Evolutionary conservation across 1,140 invertebrate genomes (phyloP), one percentile per base, ranked within the genome.

Genomic region (Archivesica marissinica): DNA sequence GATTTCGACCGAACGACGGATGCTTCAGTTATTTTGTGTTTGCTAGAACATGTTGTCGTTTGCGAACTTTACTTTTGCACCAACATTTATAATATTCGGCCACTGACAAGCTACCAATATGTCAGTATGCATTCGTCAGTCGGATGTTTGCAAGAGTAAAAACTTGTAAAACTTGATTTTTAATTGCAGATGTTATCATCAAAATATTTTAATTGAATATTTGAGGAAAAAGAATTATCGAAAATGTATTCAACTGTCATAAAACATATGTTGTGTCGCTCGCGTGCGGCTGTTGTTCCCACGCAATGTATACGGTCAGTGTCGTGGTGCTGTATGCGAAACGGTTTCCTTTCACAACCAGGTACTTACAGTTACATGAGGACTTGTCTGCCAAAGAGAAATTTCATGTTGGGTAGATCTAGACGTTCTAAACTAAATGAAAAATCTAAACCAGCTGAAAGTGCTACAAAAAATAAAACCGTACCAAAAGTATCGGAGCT

Each of bases 401-500:
- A 25, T 20, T 47, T 47, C 6, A 50, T 20, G 23, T 30, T 20
- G 33, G 1, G 41, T 1, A 23, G 68, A 30, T 2, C 23, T 30
- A 72, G 28, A 44, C 25, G 25, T 50, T 41, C 38, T 0, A 68
- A 44, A 39, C 28, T 20, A 3, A 23, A 41, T 9, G 39, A 72
- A 50, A 47, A 23, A 30, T 23, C 39, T 39, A 56, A 76, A 33
- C 38, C 20, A 6, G 23, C 15, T n/a, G 33, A n/a, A 39, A 59
- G 23, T 2, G 6, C 54, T 2, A 17, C 30, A 3, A 28, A 64
- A 23, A 28, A 23, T 33, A 47, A 35, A 47, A 28, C 25, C 15
- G 50, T 84, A 28, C 86, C 86, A 56, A 81, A 54, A 56, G 35
- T 64, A n/a, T 72, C 78, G 28, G 91, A 93, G 77, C 23, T 92